Base-by-base conservation (phyloP, 2,797 vertebrate genomes). In the Harpagifer antarcticus region DNA sequence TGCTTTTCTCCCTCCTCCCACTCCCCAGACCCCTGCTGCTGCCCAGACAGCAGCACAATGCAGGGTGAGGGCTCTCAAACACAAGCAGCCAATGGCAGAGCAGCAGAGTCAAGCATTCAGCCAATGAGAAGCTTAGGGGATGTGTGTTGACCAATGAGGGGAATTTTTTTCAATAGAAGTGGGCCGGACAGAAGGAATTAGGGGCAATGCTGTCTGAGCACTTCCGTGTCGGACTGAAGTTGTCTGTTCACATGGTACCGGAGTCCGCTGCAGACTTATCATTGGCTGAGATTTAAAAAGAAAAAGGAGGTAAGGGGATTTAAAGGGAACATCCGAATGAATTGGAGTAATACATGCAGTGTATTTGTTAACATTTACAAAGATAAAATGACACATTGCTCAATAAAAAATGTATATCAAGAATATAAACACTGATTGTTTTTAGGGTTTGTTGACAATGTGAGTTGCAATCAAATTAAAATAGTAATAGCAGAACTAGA, bases 181-280 rank as follows among this genome's bases (percentile, higher is more conserved):
- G 83, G 93, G 94, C 68, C 5, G 93, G 81, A 67, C 76, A 14
- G 77, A 86, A 43, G 67, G 90, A 76, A 90, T 92, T 88, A 83
- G 69, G 71, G 74, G 81, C 60, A 78, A 56, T 33, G 5, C 57
- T 54, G 43, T 71, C 2, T 80, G 58, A 60, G 53, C 69, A 90
- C 87, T 91, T 92, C 91, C 89, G 83, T 16, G 19, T 89, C 33
- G 54, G 84, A 53, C 73, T 64, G 70, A 70, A 76, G 56, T 66
- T 76, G 64, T 53, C 40, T 80, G 61, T 48, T 60, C 40, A 49
- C 48, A 55, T 64, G 57, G 58, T 0, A 3, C 14, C 27, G 14
- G n/a, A 40, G 57, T 58, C 54, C 68, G 54, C 47, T 74, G 37
- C 3, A 1, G 14, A 44, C n/a, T 60, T 7, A 6, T 11, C 17